phyloP scores from a whole-genome alignment of 2,113 vertebrate genomes.

The Hymenochirus boettgeri region DNA sequence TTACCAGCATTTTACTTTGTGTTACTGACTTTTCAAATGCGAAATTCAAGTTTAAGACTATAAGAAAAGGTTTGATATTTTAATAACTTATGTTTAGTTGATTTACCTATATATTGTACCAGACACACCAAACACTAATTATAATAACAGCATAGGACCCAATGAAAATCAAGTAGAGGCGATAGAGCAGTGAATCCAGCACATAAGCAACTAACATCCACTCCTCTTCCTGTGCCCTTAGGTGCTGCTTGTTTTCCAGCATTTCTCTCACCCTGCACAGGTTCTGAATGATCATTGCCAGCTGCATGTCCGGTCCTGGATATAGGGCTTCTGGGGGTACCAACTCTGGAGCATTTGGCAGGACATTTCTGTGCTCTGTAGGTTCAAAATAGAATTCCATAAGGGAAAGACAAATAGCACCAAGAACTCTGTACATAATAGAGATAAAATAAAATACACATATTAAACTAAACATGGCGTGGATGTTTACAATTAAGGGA shows the following conservation, averaged over 20 bases:
- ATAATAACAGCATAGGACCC: conserved; percentile 67
- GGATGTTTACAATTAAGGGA: too few relatives aligned
- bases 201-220: conserved; percentile 74
- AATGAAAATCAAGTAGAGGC: conserved; percentile 69
- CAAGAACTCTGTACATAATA: too few relatives aligned
- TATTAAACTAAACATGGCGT: too few relatives aligned
- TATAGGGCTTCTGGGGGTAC: conserved; percentile 5
- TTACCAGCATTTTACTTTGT: too few relatives aligned
- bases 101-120: conserved; percentile 54
- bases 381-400: background rate
- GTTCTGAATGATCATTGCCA: conserved; percentile 64
- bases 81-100: background rate
- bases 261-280: conserved; percentile 57
- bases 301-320: conserved; percentile 49
- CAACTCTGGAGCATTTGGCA: background rate
- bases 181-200: conserved; percentile 71
- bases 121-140: conserved; percentile 74
- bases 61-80: too few relatives aligned
- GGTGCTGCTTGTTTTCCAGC: conserved; percentile 55
- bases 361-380: conserved; percentile 15
- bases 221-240: conserved; percentile 58
- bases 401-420: too few relatives aligned
- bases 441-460: too few relatives aligned
- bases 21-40: too few relatives aligned
- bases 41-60: too few relatives aligned